Evolutionary conservation across 2,797 vertebrate species (phyloP), one percentile per base, ranked within the genome.

Genomic region (Sebastes umbrosus): DNA sequence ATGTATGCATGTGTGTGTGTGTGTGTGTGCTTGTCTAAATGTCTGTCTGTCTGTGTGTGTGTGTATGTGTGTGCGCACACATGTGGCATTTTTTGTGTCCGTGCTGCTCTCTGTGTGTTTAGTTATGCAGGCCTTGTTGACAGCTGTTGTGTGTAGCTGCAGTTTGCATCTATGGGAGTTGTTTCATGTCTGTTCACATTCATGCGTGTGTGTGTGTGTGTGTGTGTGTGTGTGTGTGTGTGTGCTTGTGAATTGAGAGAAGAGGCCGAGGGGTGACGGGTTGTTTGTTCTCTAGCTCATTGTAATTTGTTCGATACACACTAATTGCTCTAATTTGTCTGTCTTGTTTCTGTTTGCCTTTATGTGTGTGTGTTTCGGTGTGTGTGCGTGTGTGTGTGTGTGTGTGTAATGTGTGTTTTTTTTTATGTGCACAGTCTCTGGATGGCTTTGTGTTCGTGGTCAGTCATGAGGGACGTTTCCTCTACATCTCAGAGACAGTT

Each of bases 401-500:
- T 73, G 81, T 69, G 76, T 85, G 34, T 74, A 62, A 14, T 84
- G 13, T 69, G 57, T 57, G 46, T 20, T 27, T 79, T 70, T 70
- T 71, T 87, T 50, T 84, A 54, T 84, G 82, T 79, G 63, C 89
- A 25, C 93, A 98, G 97, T 97, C 97, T 85, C 93, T 98, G 93
- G 97, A 98, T 68, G 97, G 97, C 79, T 98, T 97, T 85, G 97
- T 97, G 80, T 98, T 98, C 60, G 97, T 97, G 90, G 95, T 98
- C 94, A 98, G 96, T 90, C 96, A 97, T 77, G 97, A 98, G 88
- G 97, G 97, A 81, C 96, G 97, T 43, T 98, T 98, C 87, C 96
- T 98, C 82, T 98, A 98, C 94, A 98, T 98, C 91, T 98, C 97
- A 50, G 97, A 98, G 95, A 98, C 97, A 0, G 97, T 98, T 84